phyloP scores from a whole-genome alignment of 2,113 vertebrate genomes.

The Callaeas wilsoni region DNA sequence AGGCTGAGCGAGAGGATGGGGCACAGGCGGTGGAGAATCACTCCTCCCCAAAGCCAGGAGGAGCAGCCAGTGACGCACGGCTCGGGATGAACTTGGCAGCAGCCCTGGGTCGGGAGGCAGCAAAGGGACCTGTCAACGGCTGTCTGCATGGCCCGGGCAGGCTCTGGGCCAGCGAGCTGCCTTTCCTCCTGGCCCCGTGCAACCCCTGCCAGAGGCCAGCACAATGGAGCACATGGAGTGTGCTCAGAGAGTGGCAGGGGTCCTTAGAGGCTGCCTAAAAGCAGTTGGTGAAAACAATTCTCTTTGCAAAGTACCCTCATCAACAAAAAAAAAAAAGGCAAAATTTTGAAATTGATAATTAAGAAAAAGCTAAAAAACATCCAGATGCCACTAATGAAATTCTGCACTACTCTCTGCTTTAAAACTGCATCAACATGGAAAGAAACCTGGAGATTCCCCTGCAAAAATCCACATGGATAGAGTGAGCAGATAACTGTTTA shows the following conservation, averaged over 20 bases:
- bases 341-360: neutral
- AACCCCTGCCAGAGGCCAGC: neutral
- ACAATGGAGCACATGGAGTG: rapidly evolving
- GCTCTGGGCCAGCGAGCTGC: neutral
- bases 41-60: neutral
- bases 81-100: neutral
- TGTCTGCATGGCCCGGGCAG: neutral
- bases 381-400: neutral
- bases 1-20: rapidly evolving
- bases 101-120: neutral
- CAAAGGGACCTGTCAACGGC: neutral
- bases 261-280: neutral
- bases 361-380: neutral
- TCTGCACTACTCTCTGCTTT: neutral
- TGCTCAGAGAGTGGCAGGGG: neutral
- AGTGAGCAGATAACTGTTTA: constrained; percentile 70
- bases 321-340: neutral
- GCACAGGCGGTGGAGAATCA: neutral
- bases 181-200: neutral
- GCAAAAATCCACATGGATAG: constrained; percentile 4
- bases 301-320: neutral
- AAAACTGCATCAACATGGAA: neutral
- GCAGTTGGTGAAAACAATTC: neutral
- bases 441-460: neutral
- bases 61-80: neutral